These are phyloP conservation scores for Asteroscopus sphinx DNA, from an alignment of 2,888 invertebrate species.

Conservation along the genomic window DNA sequence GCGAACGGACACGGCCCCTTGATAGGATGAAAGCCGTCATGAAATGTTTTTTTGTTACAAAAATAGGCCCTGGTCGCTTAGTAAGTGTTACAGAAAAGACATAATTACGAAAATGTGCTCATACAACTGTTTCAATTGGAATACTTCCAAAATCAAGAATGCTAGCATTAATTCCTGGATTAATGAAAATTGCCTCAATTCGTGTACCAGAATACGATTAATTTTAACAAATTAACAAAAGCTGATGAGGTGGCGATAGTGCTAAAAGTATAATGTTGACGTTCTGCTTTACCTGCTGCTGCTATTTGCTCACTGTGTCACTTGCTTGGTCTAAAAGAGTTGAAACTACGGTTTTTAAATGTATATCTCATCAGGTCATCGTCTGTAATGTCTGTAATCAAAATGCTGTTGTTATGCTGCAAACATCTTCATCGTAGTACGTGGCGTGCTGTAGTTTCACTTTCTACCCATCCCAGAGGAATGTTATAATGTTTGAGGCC, in stretches of 20 bases:
- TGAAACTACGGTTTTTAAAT: too few relatives aligned
- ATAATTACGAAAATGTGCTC: conserved; percentile 82
- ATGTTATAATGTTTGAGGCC: too few relatives aligned
- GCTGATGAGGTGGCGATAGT: conserved; percentile 25
- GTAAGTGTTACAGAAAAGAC: conserved; percentile 80
- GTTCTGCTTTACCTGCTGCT: conserved; percentile 2
- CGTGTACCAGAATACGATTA: conserved; percentile 59
- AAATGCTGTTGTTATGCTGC: too few relatives aligned
- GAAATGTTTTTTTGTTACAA: conserved; percentile 69
- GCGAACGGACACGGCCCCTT: conserved; percentile 48
- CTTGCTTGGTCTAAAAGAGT: too few relatives aligned
- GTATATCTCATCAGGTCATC: too few relatives aligned
- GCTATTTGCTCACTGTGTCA: too few relatives aligned
- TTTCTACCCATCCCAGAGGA: too few relatives aligned
- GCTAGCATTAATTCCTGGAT: conserved; percentile 82
- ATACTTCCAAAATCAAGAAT: conserved; percentile 81
- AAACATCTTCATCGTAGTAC: too few relatives aligned
- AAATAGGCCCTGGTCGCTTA: conserved; percentile 79
- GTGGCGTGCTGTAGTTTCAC: too few relatives aligned
- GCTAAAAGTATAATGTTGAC: conserved; percentile 2
- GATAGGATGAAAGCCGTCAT: conserved; percentile 63
- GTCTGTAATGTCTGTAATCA: too few relatives aligned
- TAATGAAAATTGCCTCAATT: conserved; percentile 77
- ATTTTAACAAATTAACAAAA: conserved; percentile 58
- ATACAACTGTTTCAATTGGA: conserved; percentile 84